Evolutionary conservation across 2,888 invertebrate species (phyloP).

Genomic region (Calameuta filiformis): DNA sequence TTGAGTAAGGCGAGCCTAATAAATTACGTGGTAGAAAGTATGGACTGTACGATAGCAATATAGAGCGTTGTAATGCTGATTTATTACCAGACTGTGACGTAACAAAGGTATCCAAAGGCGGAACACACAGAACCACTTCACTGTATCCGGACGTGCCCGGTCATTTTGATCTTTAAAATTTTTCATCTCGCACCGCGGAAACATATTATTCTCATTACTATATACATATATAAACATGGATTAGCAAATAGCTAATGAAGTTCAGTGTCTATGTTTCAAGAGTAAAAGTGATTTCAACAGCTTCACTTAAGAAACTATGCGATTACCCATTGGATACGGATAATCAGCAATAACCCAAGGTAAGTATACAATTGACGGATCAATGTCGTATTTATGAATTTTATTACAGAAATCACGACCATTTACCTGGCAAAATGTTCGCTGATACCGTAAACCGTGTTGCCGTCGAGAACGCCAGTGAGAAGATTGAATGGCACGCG

Average conservation of each 20-base stretch:
- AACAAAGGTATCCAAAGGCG: neutral
- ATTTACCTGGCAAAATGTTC: conserved; percentile 81
- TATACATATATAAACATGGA: neutral
- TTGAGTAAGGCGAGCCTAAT: neutral
- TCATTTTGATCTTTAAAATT: neutral
- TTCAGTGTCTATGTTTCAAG: neutral
- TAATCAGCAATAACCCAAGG: neutral
- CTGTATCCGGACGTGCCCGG: neutral
- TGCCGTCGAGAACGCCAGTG: conserved; percentile 88
- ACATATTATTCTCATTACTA: neutral
- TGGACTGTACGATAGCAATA: neutral
- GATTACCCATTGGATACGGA: neutral
- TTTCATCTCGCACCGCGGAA: neutral
- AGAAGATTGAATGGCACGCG: conserved; percentile 87
- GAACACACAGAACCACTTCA: neutral
- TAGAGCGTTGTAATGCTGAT: neutral
- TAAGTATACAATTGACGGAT: neutral
- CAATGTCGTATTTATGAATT: conserved; percentile 1
- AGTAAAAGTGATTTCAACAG: neutral
- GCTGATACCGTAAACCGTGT: conserved; percentile 89
- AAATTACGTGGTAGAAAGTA: neutral
- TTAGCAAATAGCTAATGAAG: neutral
- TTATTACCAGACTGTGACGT: neutral
- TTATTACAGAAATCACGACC: conserved; percentile 3
- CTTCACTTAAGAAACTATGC: neutral